A percentile compares a stretch with the other conserved stretches of the same genome.
Conservation (phyloP, 2,113 vertebrate species). For the Dicaeum eximium region DNA sequence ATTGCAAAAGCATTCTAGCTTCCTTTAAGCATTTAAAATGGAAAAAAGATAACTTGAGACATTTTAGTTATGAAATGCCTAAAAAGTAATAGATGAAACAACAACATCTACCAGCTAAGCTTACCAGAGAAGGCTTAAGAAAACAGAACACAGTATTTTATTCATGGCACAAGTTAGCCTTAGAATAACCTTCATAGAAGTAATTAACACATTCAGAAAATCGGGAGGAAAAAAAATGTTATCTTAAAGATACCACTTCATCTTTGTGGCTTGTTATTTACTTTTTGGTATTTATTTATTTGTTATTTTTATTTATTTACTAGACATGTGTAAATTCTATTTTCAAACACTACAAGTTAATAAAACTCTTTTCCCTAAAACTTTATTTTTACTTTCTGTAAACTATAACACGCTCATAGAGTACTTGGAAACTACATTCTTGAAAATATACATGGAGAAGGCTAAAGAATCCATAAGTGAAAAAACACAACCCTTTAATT, state of each 20-base stretch:
- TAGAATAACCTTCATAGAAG: not conserved
- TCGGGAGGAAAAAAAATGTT: not conserved
- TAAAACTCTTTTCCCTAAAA: not conserved
- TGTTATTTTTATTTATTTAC: not conserved
- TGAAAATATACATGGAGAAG: not conserved
- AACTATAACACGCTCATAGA: not conserved
- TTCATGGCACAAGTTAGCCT: not conserved
- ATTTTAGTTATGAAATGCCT: not conserved
- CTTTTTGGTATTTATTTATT: not conserved
- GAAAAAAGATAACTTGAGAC: not conserved
- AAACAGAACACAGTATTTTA: not conserved
- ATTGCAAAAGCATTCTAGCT: not conserved
- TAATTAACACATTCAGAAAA: not conserved
- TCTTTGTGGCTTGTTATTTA: not conserved
- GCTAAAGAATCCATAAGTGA: not conserved
- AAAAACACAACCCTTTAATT: not conserved
- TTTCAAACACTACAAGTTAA: not conserved
- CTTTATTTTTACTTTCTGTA: not conserved
- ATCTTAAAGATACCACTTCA: not conserved
- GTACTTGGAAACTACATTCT: not conserved
- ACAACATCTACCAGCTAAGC: not conserved
- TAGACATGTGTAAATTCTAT: not conserved
- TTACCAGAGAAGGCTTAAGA: not conserved
- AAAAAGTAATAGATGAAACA: not conserved
- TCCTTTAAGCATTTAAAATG: not conserved